Evolutionary conservation across 1,140 invertebrate species (phyloP).

Genomic region (Heliconius melpomene): DNA sequence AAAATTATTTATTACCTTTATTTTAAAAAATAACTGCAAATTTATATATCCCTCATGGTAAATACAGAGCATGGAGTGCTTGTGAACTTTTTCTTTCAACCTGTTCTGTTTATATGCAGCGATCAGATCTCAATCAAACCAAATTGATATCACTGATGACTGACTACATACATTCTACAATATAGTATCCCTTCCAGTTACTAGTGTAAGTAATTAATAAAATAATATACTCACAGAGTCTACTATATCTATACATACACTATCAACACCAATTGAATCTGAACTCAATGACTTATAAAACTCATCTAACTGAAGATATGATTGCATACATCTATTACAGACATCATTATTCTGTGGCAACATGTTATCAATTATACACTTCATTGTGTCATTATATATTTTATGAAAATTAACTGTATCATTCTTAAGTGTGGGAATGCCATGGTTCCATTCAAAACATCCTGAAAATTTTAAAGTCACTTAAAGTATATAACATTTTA

Average conservation of each 20-base stretch:
- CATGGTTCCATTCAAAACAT: slow-evolving; percentile 78
- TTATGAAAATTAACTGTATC: slow-evolving; percentile 75
- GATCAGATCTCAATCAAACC: too few species aligned
- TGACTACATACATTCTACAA: too few species aligned
- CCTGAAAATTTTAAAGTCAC: slow-evolving; percentile 65
- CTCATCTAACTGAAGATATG: slow-evolving; percentile 78
- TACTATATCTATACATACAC: slow-evolving; percentile 83
- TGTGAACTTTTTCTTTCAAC: too few species aligned
- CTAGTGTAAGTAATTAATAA: not conserved
- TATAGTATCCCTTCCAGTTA: too few species aligned
- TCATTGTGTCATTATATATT: slow-evolving; percentile 71
- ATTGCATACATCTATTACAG: slow-evolving; percentile 79
- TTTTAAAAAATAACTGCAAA: too few species aligned
- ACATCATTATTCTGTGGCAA: slow-evolving; percentile 64
- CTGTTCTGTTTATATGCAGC: too few species aligned
- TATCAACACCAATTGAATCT: slow-evolving; percentile 80
- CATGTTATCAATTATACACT: slow-evolving; percentile 71
- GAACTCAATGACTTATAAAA: slow-evolving; percentile 80
- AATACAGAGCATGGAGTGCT: too few species aligned
- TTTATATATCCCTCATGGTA: too few species aligned
- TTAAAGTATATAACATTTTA: not conserved
- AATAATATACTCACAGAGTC: slow-evolving; percentile 76
- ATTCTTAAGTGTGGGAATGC: slow-evolving; percentile 69
- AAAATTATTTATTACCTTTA: not conserved
- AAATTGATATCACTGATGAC: too few species aligned